phyloP scores from a whole-genome alignment of 2,888 invertebrate species.

The Malthinus flaveolus region DNA sequence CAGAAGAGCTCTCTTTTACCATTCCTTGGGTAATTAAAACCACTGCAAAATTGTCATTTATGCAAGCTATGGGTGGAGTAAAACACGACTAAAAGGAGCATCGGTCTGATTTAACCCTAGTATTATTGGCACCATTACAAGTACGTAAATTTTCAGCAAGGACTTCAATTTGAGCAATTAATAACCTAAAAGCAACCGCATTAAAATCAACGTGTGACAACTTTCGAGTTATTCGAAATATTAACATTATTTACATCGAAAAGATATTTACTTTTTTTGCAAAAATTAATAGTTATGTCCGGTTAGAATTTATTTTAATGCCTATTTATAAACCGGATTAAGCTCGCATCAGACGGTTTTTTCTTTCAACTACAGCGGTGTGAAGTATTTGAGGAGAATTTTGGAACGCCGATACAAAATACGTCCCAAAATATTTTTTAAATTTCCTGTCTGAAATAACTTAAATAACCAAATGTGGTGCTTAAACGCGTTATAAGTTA shows the following conservation, averaged over 20 bases:
- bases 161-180: too few species aligned
- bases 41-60: too few species aligned
- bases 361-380: slow-evolving; percentile 12
- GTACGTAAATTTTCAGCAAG: too few species aligned
- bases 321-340: slow-evolving; percentile 29
- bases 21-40: too few species aligned
- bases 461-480: too few species aligned
- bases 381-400: slow-evolving; percentile 19
- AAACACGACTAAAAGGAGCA: too few species aligned
- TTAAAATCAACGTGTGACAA: neutral
- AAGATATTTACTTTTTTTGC: slow-evolving; percentile 5
- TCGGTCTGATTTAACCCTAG: too few species aligned
- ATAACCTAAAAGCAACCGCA: too few species aligned
- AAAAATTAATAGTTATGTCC: slow-evolving; percentile 17
- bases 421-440: neutral
- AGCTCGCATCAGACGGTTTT: slow-evolving; percentile 20
- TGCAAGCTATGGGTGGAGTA: too few species aligned
- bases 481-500: too few species aligned
- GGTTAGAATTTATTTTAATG: slow-evolving; percentile 20
- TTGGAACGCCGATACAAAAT: neutral
- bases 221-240: neutral
- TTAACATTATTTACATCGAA: neutral
- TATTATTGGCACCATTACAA: too few species aligned
- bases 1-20: too few species aligned
- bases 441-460: slow-evolving; percentile 1